Evolutionary conservation across 2,888 invertebrate species (phyloP).

Genomic region (Pterostichus niger): DNA sequence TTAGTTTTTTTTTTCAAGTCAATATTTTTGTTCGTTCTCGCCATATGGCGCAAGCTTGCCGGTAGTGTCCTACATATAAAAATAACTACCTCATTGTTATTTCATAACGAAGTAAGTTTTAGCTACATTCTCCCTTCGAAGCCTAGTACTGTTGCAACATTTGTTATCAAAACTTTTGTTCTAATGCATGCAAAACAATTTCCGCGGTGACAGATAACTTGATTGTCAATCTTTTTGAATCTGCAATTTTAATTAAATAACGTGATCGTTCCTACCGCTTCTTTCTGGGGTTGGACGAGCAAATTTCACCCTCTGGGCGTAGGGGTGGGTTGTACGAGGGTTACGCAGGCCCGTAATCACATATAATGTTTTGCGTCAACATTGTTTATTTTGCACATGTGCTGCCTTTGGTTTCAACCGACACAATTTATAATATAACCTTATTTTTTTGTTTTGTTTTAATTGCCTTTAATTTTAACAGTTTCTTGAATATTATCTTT

Average conservation of each 20-base stretch:
- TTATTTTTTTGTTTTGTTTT: too few relatives aligned
- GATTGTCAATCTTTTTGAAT: constrained; percentile 66
- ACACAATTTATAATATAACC: too few relatives aligned
- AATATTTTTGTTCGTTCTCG: background rate
- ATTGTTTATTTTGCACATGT: constrained; percentile 2
- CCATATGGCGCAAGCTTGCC: constrained; percentile 27
- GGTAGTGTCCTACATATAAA: constrained; percentile 46
- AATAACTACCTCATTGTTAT: constrained; percentile 47
- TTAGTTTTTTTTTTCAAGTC: constrained; percentile 19
- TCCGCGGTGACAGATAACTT: constrained; percentile 60
- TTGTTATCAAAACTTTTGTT: constrained; percentile 51
- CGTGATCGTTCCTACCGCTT: constrained; percentile 61
- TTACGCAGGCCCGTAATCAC: constrained; percentile 33
- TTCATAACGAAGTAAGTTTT: constrained; percentile 12
- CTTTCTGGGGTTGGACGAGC: constrained; percentile 58
- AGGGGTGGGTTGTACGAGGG: background rate
- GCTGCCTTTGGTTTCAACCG: too few relatives aligned
- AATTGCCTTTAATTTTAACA: too few relatives aligned
- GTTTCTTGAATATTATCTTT: too few relatives aligned
- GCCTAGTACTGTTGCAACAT: background rate
- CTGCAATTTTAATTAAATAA: constrained; percentile 63
- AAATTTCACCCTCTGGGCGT: constrained; percentile 31
- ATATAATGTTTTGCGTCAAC: constrained; percentile 26
- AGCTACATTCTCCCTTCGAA: background rate
- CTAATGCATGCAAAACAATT: constrained; percentile 62